These are phyloP conservation scores for Lepidochrysops patricia DNA, from an alignment of 2,888 invertebrate genomes.

Conservation along the genomic window DNA sequence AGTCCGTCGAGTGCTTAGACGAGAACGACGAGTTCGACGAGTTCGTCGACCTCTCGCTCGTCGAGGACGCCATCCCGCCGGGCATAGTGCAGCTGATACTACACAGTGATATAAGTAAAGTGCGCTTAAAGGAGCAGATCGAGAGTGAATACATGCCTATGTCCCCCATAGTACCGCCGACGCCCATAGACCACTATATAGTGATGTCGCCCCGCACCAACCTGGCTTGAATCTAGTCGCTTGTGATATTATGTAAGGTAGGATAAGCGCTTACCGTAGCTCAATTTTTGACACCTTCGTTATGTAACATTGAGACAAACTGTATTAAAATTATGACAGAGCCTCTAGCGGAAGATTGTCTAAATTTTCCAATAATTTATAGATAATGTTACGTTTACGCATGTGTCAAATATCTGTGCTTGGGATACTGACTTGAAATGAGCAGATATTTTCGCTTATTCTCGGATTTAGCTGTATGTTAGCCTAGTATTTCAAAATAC, in stretches of 20 bases:
- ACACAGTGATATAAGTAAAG: conserved; percentile 39
- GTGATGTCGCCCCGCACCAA: conserved; percentile 60
- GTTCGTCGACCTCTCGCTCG: conserved; percentile 41
- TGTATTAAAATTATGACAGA: too few species aligned
- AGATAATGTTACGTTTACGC: too few species aligned
- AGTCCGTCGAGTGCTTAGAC: conserved; percentile 60
- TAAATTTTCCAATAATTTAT: too few species aligned
- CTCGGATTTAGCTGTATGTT: too few species aligned
- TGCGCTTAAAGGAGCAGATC: conserved; percentile 35
- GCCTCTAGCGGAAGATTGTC: too few species aligned
- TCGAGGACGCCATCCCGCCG: conserved; percentile 47
- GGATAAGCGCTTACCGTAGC: neutral
- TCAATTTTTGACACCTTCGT: neutral
- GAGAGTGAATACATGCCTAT: conserved; percentile 61
- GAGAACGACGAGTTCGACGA: conserved; percentile 39
- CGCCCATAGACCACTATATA: conserved; percentile 54
- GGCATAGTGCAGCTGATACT: conserved; percentile 58
- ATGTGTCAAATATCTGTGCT: too few species aligned
- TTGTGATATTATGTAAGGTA: conserved; percentile 24
- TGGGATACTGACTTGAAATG: too few species aligned
- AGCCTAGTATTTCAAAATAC: too few species aligned
- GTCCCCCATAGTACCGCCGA: conserved; percentile 53
- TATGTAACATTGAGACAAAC: too few species aligned
- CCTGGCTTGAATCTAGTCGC: conserved; percentile 40
- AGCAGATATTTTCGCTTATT: too few species aligned